Conservation (phyloP, 2,113 vertebrate genomes). For the Perccottus glenii region DNA sequence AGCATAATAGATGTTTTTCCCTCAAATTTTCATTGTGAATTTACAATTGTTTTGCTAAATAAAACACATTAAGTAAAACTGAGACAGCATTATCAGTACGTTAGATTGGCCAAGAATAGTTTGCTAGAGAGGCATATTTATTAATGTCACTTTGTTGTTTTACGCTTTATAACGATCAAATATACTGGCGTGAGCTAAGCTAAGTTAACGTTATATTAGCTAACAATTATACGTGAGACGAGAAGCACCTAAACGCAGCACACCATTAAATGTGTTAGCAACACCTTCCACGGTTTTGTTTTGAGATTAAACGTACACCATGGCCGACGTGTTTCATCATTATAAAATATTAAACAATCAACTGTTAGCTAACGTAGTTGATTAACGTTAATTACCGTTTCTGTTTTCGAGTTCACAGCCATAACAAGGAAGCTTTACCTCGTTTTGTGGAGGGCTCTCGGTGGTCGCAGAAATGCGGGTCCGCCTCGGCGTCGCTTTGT, state of each 20-base stretch:
- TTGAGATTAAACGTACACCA: not conserved
- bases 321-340: too few relatives aligned
- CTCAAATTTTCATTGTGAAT: too few relatives aligned
- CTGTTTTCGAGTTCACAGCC: not conserved
- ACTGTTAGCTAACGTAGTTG: not conserved
- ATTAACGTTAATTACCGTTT: too few relatives aligned
- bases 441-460: conserved; percentile 21
- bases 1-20: too few relatives aligned
- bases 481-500: conserved; percentile 32
- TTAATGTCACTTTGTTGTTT: too few relatives aligned
- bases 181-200: too few relatives aligned
- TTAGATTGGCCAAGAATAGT: too few relatives aligned
- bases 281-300: not conserved
- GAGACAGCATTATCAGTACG: too few relatives aligned
- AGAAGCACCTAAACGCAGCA: not conserved
- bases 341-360: not conserved
- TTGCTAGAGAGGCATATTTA: too few relatives aligned
- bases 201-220: not conserved
- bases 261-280: not conserved
- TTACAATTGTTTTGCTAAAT: too few relatives aligned
- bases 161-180: too few relatives aligned
- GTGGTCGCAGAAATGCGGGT: not conserved
- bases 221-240: not conserved
- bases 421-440: conserved; percentile 34
- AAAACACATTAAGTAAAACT: too few relatives aligned